Conservation (phyloP, 2,797 vertebrate species). For the Spinus pinus region DNA sequence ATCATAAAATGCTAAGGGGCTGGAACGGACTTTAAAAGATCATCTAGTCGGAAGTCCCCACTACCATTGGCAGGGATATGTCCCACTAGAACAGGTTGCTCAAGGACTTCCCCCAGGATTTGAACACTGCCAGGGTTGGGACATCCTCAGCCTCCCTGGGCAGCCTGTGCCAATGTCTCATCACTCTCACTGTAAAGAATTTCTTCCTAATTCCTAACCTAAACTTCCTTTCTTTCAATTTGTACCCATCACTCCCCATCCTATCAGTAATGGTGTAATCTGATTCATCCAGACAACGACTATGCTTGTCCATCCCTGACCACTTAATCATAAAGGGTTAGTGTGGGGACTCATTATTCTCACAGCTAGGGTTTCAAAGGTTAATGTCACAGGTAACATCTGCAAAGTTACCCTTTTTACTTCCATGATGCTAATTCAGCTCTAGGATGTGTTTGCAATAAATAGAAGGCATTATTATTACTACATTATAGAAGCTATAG, state of each 20-base stretch:
- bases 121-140: neutral
- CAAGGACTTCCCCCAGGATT: neutral
- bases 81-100: rapidly evolving
- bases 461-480: neutral
- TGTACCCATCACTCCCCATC: neutral
- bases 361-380: neutral
- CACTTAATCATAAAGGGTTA: neutral
- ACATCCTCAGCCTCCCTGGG: too few relatives aligned
- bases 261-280: neutral
- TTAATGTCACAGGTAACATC: neutral
- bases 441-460: neutral
- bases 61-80: rapidly evolving
- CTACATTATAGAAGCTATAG: too few relatives aligned
- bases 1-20: neutral
- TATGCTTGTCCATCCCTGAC: neutral
- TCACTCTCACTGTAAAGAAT: neutral
- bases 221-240: neutral
- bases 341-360: neutral
- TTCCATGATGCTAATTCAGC: rapidly evolving
- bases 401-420: neutral
- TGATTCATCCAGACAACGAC: neutral
- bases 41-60: rapidly evolving
- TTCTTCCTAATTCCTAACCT: neutral
- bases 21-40: too few relatives aligned
- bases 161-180: neutral